A percentile compares a stretch with the other conserved stretches of the same genome.
Conservation (phyloP, 1,140 invertebrate species). For the Eupristina koningsbergeri region DNA sequence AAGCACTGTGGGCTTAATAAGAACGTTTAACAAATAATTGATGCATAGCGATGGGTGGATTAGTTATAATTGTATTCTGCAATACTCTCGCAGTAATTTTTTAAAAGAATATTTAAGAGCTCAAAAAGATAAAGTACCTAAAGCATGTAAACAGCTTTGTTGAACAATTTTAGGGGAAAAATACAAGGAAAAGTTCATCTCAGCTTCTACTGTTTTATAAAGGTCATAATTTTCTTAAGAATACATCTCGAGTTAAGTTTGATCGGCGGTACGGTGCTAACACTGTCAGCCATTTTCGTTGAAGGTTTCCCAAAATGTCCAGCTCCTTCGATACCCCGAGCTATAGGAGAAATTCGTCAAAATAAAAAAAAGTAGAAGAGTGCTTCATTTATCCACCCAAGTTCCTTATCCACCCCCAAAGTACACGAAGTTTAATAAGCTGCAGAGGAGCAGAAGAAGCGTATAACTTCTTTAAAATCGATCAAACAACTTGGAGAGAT, state of each 20-base stretch:
- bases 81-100: too few relatives aligned
- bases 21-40: too few relatives aligned
- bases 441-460: not conserved
- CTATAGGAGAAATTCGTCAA: conserved; percentile 59
- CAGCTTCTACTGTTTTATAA: not conserved
- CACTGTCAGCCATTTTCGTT: not conserved
- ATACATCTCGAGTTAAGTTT: not conserved
- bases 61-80: too few relatives aligned
- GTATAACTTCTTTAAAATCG: conserved; percentile 48
- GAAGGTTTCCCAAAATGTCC: not conserved
- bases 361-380: conserved; percentile 50
- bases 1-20: too few relatives aligned
- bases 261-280: too few relatives aligned
- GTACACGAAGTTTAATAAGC: conserved; percentile 55
- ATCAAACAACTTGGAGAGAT: conserved; percentile 51
- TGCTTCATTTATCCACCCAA: conserved; percentile 8
- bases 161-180: too few relatives aligned
- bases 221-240: conserved; percentile 29
- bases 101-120: too few relatives aligned
- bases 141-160: too few relatives aligned
- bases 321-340: not conserved
- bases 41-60: too few relatives aligned
- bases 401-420: not conserved
- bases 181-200: not conserved
- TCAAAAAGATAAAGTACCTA: too few relatives aligned